Conservation (phyloP, 1,140 invertebrate species). For the Akabosia matsudoensis region DNA sequence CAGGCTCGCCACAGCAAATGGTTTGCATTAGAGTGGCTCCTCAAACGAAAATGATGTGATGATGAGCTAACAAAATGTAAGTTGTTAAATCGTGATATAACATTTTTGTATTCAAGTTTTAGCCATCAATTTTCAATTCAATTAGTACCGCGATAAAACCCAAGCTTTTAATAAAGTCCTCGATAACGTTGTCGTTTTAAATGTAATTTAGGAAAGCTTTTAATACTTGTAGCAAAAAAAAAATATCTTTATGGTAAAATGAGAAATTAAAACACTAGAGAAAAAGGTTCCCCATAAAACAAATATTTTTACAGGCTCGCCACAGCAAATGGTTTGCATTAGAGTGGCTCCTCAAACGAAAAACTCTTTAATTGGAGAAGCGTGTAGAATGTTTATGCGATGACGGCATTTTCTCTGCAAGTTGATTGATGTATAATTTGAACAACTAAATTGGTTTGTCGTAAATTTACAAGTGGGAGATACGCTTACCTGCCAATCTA, state of each 20-base stretch:
- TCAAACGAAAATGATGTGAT: neutral
- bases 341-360: neutral
- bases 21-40: neutral
- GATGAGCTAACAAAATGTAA: no score
- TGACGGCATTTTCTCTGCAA: conserved; percentile 5
- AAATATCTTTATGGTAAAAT: no score
- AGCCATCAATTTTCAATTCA: no score
- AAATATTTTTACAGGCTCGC: neutral
- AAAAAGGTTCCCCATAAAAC: neutral
- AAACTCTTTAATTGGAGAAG: conserved; percentile 4
- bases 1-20: neutral
- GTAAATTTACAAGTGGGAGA: conserved; percentile 25
- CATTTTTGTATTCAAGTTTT: no score
- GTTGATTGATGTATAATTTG: conserved; percentile 14
- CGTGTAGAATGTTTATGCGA: neutral
- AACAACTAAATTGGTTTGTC: conserved; percentile 17
- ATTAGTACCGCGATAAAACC: no score
- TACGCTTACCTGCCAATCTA: conserved; percentile 30
- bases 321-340: neutral
- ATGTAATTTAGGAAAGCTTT: no score
- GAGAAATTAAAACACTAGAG: no score
- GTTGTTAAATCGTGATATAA: no score
- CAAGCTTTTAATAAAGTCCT: no score
- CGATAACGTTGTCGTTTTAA: no score
- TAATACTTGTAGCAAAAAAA: no score